A percentile compares a stretch with the other conserved stretches of the same genome.
Evolutionary conservation across 2,113 vertebrate genomes (phyloP).

Genomic region (Limanda limanda): DNA sequence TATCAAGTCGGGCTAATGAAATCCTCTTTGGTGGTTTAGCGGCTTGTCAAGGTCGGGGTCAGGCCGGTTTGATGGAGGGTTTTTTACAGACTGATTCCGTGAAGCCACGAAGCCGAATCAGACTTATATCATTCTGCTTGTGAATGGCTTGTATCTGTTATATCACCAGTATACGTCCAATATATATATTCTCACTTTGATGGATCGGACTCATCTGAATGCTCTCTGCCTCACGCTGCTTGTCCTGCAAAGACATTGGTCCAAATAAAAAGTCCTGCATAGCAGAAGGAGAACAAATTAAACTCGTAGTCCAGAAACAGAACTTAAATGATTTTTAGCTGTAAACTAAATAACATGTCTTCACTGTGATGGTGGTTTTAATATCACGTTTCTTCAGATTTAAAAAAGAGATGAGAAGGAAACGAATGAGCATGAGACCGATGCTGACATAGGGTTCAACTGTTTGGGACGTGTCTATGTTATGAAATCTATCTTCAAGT

Average conservation of each 20-base stretch:
- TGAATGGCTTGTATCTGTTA: not conserved
- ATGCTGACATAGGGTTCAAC: too few relatives aligned
- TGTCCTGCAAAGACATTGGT: conserved; percentile 4
- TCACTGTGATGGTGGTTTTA: not conserved
- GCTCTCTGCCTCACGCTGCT: not conserved
- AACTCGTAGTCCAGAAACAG: not conserved
- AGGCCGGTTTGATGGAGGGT: conserved; percentile 36
- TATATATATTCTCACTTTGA: conserved; percentile 29
- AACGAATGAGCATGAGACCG: too few relatives aligned
- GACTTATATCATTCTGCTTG: not conserved
- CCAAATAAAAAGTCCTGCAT: conserved; percentile 16
- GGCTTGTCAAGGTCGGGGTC: conserved; percentile 55
- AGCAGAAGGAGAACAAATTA: not conserved
- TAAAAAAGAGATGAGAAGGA: too few relatives aligned
- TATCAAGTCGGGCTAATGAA: conserved; percentile 40
- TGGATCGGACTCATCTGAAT: not conserved
- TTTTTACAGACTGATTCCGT: conserved; percentile 54
- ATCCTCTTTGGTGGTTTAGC: conserved; percentile 18
- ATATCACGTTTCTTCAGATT: not conserved
- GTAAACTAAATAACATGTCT: too few relatives aligned
- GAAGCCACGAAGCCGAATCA: conserved; percentile 22
- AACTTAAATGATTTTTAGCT: too few relatives aligned
- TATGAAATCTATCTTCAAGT: too few relatives aligned
- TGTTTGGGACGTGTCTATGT: too few relatives aligned
- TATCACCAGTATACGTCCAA: conserved; percentile 36